These are phyloP conservation scores for Artemia sp. DNA, from an alignment of 2,888 invertebrate species.

Conservation along the genomic window DNA sequence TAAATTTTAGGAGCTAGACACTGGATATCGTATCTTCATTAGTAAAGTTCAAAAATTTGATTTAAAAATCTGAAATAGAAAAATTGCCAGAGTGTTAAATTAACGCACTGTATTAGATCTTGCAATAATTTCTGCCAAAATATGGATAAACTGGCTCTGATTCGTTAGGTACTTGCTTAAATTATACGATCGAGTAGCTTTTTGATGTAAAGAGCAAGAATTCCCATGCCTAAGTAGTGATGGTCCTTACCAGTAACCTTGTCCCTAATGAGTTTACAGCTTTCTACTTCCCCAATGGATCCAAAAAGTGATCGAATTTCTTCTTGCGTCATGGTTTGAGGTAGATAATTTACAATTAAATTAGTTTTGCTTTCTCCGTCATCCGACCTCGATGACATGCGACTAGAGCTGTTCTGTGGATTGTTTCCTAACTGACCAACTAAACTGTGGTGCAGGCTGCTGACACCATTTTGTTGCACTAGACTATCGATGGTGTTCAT, in stretches of 20 bases:
- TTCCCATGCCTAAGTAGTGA: no score
- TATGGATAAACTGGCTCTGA: no score
- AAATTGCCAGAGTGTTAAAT: no score
- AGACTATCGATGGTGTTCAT: slow-evolving; percentile 8
- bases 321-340: slow-evolving; percentile 99
- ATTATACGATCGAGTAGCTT: no score
- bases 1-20: no score
- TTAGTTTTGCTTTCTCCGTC: slow-evolving; percentile 86
- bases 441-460: slow-evolving; percentile 1
- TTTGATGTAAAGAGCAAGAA: no score
- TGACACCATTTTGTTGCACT: slow-evolving; percentile 8
- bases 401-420: slow-evolving; percentile 13
- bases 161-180: no score
- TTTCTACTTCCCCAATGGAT: slow-evolving; percentile 96
- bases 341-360: slow-evolving; percentile 97
- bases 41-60: no score
- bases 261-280: slow-evolving; percentile 96
- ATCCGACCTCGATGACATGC: slow-evolving; percentile 17
- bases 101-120: no score
- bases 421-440: slow-evolving; percentile 14
- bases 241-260: slow-evolving; percentile 69
- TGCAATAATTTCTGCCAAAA: no score
- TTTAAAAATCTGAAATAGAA: no score
- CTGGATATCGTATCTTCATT: no score
- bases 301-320: slow-evolving; percentile 95